These are phyloP conservation scores for Eurystomus glaucurus DNA, from an alignment of 2,797 vertebrate species.

Conservation along the genomic window DNA sequence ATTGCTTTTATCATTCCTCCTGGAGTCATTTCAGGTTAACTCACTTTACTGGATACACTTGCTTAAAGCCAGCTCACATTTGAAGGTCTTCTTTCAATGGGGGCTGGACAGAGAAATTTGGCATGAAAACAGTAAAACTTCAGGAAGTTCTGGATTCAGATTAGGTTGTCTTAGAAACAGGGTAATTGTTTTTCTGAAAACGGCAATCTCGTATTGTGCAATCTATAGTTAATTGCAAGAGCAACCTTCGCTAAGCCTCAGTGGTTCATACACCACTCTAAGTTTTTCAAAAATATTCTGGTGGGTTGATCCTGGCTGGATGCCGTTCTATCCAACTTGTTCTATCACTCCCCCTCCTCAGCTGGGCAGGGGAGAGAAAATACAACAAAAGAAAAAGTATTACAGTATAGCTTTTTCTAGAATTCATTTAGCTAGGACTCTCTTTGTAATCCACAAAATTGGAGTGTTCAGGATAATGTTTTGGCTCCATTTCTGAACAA, in stretches of 20 bases:
- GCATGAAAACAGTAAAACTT: conserved; percentile 9
- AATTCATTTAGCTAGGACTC: not conserved
- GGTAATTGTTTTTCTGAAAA: not conserved
- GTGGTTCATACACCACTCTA: rapidly evolving
- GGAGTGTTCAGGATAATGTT: not conserved
- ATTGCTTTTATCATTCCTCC: conserved; percentile 43
- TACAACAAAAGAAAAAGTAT: too few relatives aligned
- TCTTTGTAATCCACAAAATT: not conserved
- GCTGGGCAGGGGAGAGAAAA: not conserved
- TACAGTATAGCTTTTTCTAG: not conserved
- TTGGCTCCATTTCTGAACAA: conserved; percentile 35
- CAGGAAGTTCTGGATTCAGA: not conserved
- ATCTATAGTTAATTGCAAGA: not conserved
- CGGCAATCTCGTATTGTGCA: not conserved
- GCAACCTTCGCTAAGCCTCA: not conserved
- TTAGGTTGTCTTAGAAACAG: not conserved
- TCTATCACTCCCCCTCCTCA: not conserved
- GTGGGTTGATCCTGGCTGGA: not conserved
- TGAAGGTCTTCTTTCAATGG: not conserved
- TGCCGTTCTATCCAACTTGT: too few relatives aligned
- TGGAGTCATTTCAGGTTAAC: conserved; percentile 35
- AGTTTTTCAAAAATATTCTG: not conserved
- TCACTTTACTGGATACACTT: not conserved
- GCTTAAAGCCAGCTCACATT: not conserved
- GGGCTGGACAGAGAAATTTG: not conserved